Percentiles rank a stretch among this genome's conserved stretches.
phyloP scores from a whole-genome alignment of 2,888 invertebrate genomes.

The Noctua janthina region DNA sequence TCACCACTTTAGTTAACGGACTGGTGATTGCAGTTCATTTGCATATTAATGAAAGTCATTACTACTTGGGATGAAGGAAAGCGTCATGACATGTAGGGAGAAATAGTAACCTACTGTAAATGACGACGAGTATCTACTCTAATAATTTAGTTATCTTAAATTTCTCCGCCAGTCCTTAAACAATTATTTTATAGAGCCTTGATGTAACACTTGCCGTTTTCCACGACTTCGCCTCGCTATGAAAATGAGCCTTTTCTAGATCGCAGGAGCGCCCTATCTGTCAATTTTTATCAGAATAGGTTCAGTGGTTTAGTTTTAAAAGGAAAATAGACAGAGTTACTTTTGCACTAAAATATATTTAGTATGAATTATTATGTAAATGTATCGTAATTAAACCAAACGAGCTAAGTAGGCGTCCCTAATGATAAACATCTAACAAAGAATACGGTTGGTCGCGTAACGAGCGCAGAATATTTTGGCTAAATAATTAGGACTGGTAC shows the following conservation, averaged over 20 bases:
- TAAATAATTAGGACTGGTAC: slow-evolving; percentile 31
- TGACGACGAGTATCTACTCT: background rate
- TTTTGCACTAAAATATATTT: background rate
- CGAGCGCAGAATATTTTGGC: slow-evolving; percentile 31
- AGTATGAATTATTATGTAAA: slow-evolving; percentile 32
- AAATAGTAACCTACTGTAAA: background rate
- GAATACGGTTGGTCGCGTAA: slow-evolving; percentile 40
- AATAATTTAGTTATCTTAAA: background rate
- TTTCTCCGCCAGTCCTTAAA: too few species aligned
- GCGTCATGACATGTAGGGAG: background rate
- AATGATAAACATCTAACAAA: slow-evolving; percentile 54
- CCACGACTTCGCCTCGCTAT: background rate
- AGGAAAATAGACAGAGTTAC: background rate
- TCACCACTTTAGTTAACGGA: background rate
- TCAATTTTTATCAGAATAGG: background rate
- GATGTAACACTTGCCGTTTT: background rate
- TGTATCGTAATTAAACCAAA: slow-evolving; percentile 39
- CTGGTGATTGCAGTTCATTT: background rate
- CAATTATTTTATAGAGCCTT: slow-evolving; percentile 7
- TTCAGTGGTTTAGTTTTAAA: background rate
- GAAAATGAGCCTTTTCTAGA: background rate
- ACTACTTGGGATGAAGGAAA: background rate
- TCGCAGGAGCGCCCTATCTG: background rate
- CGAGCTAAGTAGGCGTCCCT: slow-evolving; percentile 24
- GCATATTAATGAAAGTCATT: slow-evolving; percentile 18